phyloP scores from a whole-genome alignment of 2,113 vertebrate genomes.

The Aphelocoma coerulescens region DNA sequence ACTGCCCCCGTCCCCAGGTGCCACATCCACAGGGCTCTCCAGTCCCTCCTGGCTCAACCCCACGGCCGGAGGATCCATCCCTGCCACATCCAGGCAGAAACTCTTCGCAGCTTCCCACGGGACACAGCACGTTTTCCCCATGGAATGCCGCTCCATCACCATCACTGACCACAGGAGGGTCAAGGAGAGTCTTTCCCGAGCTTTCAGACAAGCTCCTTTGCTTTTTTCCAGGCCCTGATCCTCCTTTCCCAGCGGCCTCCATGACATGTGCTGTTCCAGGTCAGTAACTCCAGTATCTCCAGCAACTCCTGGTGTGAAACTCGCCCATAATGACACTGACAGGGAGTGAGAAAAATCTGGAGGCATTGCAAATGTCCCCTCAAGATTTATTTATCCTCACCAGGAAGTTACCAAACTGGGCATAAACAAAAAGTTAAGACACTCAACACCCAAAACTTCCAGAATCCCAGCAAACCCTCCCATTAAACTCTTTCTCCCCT shows the following conservation, averaged over 20 bases:
- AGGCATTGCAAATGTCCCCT: fast-evolving
- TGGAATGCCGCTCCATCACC: fast-evolving
- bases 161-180: neutral
- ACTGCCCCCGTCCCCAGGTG: neutral
- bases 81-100: neutral
- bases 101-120: neutral
- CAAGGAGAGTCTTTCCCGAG: neutral
- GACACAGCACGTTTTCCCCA: neutral
- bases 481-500: neutral
- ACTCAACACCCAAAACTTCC: neutral
- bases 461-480: neutral
- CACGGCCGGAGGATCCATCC: fast-evolving
- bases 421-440: neutral
- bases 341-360: too few species aligned
- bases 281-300: neutral
- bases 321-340: neutral
- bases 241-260: neutral
- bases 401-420: neutral
- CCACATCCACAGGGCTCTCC: neutral
- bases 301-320: neutral
- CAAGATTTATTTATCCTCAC: neutral
- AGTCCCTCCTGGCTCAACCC: neutral
- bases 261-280: neutral
- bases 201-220: neutral
- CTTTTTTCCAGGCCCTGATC: neutral